Evolutionary conservation across 2,113 vertebrate genomes (phyloP).

Genomic region (Corythornis vintsioides): DNA sequence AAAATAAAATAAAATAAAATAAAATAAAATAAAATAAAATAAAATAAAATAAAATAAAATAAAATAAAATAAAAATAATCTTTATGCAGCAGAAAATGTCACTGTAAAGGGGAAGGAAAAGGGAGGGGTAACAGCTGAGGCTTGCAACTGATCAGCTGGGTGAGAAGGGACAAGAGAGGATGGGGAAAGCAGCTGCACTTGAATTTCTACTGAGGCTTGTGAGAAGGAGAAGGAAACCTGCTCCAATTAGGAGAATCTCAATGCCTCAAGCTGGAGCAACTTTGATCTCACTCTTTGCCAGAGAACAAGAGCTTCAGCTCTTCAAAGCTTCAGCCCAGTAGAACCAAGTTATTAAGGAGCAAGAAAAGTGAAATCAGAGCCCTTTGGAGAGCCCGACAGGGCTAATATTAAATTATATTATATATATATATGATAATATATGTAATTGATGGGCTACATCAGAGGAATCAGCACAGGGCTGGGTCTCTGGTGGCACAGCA

Average conservation of each 20-base stretch:
- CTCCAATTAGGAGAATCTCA: slow-evolving; percentile 62
- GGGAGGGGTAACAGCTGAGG: neutral
- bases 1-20: no score
- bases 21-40: no score
- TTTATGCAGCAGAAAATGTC: neutral
- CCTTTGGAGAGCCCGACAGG: slow-evolving; percentile 29
- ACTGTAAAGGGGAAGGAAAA: neutral
- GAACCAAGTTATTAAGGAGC: slow-evolving; percentile 52
- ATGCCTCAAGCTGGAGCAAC: slow-evolving; percentile 6
- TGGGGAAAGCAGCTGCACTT: neutral
- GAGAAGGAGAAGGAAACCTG: slow-evolving; percentile 18
- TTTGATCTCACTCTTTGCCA: slow-evolving; percentile 27
- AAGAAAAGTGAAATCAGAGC: slow-evolving; percentile 18
- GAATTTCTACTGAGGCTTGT: slow-evolving; percentile 20
- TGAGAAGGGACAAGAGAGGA: neutral
- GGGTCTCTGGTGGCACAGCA: neutral
- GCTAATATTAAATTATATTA: neutral
- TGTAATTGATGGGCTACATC: slow-evolving; percentile 38
- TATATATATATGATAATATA: no score
- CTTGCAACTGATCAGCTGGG: neutral
- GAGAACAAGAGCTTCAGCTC: slow-evolving; percentile 50
- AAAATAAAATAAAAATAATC: no score
- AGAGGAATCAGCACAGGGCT: slow-evolving; percentile 30
- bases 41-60: neutral
- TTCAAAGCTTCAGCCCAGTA: slow-evolving; percentile 51